phyloP scores from a whole-genome alignment of 1,140 invertebrate species.

The Drosophila nigrodunni region DNA sequence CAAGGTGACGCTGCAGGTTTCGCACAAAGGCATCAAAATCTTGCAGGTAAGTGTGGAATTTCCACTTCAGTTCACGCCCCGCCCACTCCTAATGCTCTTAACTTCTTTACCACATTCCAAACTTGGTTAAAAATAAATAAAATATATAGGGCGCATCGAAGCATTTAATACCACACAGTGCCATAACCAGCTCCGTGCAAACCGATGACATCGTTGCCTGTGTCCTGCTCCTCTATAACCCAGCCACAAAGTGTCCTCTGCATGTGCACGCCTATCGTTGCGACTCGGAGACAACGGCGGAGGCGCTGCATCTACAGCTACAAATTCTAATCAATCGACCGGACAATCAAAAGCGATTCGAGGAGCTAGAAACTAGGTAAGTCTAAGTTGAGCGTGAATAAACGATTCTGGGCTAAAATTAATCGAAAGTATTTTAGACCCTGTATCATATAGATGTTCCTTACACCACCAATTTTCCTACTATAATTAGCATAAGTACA shows the following conservation, averaged over 20 bases:
- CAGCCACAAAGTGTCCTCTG: constrained; percentile 93
- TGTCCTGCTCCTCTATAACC: constrained; percentile 95
- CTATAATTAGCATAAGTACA: too few relatives aligned
- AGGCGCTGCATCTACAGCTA: constrained; percentile 92
- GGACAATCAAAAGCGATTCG: constrained; percentile 94
- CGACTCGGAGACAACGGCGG: constrained; percentile 96
- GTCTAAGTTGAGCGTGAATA: background rate
- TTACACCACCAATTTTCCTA: too few relatives aligned
- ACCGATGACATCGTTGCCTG: constrained; percentile 96
- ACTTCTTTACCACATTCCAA: constrained; percentile 9
- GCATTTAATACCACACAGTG: constrained; percentile 97
- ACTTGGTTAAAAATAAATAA: background rate
- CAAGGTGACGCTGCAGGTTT: constrained; percentile 95
- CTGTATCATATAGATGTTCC: too few relatives aligned
- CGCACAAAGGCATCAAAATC: constrained; percentile 96
- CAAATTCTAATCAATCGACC: constrained; percentile 92
- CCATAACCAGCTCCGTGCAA: constrained; percentile 93
- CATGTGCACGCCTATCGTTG: constrained; percentile 98
- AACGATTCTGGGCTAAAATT: too few relatives aligned
- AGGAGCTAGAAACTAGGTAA: constrained; percentile 89
- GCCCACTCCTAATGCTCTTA: too few relatives aligned
- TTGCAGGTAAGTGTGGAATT: constrained; percentile 87
- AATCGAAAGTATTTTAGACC: too few relatives aligned
- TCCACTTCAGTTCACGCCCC: background rate
- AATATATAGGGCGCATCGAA: constrained; percentile 90